Percentiles rank a stretch among this genome's conserved stretches.
phyloP scores from a whole-genome alignment of 2,797 vertebrate genomes.

The Argentina silus region DNA sequence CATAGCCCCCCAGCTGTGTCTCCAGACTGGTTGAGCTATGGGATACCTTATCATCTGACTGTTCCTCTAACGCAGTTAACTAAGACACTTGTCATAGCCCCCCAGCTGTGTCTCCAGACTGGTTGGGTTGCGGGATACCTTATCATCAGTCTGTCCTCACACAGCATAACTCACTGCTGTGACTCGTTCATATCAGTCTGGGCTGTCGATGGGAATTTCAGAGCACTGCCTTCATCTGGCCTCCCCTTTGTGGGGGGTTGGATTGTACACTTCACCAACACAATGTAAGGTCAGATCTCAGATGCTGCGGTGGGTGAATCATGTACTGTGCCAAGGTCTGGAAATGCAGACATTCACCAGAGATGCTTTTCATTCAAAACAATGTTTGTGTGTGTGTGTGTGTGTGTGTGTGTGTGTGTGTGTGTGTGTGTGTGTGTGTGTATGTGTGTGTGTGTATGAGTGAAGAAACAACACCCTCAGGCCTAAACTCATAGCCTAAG shows the following conservation, averaged over 20 bases:
- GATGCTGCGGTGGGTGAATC: constrained; percentile 25
- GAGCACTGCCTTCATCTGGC: constrained; percentile 26
- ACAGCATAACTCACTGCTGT: not conserved
- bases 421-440: too few relatives aligned
- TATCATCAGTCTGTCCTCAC: not conserved
- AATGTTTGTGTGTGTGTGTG: not conserved
- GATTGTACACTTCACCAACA: constrained; percentile 37
- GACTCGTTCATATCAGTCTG: constrained; percentile 14
- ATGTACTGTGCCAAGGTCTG: constrained; percentile 7
- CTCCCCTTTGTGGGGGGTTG: constrained; percentile 2
- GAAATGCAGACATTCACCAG: not conserved
- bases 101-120: constrained; percentile 4
- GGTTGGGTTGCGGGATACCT: not conserved
- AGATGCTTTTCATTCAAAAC: not conserved
- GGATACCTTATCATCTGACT: not conserved
- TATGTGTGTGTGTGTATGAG: too few relatives aligned
- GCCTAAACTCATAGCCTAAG: too few relatives aligned
- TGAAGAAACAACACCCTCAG: too few relatives aligned
- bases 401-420: not conserved
- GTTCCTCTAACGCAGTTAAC: constrained; percentile 5
- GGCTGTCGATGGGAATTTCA: constrained; percentile 21
- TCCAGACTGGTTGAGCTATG: not conserved
- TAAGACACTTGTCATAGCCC: constrained; percentile 15
- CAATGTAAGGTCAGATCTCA: constrained; percentile 28
- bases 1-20: constrained; percentile 3